Evolutionary conservation across 2,113 vertebrate species (phyloP).

Genomic region (Alligator mississippiensis): DNA sequence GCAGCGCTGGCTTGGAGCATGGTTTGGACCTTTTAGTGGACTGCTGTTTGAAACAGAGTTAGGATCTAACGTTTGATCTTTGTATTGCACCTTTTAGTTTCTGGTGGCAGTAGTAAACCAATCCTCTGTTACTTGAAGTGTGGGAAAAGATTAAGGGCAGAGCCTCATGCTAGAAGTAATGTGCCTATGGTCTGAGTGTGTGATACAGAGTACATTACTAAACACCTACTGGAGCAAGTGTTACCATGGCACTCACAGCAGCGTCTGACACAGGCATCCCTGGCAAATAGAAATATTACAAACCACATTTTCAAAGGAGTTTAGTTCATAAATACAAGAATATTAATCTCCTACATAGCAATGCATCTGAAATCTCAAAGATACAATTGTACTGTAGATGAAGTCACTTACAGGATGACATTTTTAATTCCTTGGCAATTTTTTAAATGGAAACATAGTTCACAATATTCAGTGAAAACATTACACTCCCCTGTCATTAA

Average conservation of each 20-base stretch:
- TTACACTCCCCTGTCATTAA: conserved; percentile 67
- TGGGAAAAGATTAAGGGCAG: conserved; percentile 67
- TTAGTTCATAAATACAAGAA: fast-evolving
- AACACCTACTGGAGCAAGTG: background rate
- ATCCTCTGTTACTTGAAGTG: conserved; percentile 64
- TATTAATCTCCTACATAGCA: background rate
- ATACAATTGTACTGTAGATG: background rate
- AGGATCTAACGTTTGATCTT: conserved; percentile 64
- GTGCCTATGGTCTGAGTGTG: background rate
- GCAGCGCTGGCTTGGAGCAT: conserved; percentile 71
- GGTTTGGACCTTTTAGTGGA: conserved; percentile 61
- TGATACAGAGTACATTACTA: background rate
- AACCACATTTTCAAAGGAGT: background rate
- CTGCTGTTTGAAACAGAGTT: conserved; percentile 56
- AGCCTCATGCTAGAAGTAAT: background rate
- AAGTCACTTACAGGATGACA: background rate
- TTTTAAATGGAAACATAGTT: conserved; percentile 65
- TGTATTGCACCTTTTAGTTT: conserved; percentile 65
- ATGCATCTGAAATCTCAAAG: background rate
- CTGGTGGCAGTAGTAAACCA: conserved; percentile 69
- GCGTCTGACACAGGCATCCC: background rate
- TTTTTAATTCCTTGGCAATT: conserved; percentile 51
- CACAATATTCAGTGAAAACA: conserved; percentile 72
- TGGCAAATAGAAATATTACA: background rate
- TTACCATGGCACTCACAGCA: background rate